Evolutionary conservation across 2,888 invertebrate genomes (phyloP), one percentile per base, ranked within the genome.

Genomic region (Chymomyza fuscimana): DNA sequence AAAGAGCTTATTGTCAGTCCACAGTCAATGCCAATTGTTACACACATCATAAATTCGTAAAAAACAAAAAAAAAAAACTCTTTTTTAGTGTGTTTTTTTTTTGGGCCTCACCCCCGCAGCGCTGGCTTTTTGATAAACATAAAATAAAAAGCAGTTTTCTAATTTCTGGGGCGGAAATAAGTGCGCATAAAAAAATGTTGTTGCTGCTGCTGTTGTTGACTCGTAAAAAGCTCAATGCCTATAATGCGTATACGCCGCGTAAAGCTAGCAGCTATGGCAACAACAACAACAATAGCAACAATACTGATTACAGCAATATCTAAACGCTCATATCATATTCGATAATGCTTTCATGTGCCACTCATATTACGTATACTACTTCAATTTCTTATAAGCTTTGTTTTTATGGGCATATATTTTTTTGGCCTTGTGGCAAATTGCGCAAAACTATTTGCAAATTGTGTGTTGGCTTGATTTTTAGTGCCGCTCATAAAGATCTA

Each of bases 131-230:
- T 6, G 15, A 29, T 22, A 40, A 7, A 9, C 52, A 67, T 64
- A 54, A 52, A 63, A 61, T 62, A 66, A 66, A 65, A 60, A 71
- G 78, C 71, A 81, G 83, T 78, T 86, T 82, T 82, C 89, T 89
- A 89, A 89, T 89, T 89, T 86, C 80, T 87, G 82, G 89, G 88
- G 89, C 86, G 88, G 88, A 89, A 89, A 81, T 85, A 89, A 83
- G 88, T 83, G 83, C 80, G 82, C 88, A 79, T 88, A 88, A 89
- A 86, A 89, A 89, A 85, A 63, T 62, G 65, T 63, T 66, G 66
- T 58, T 88, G 79, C 77, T 80, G 9, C 46, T 63, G n/a, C 32
- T 69, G 7, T n/a, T 32, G 32, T 62, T 50, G 52, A 76, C 76
- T 69, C 84, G 71, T 86, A 86, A 84, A 86, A 86, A 74, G 50